A percentile compares a stretch with the other conserved stretches of the same genome.
phyloP scores from a whole-genome alignment of 2,113 vertebrate species.

The Pituophis catenifer region DNA sequence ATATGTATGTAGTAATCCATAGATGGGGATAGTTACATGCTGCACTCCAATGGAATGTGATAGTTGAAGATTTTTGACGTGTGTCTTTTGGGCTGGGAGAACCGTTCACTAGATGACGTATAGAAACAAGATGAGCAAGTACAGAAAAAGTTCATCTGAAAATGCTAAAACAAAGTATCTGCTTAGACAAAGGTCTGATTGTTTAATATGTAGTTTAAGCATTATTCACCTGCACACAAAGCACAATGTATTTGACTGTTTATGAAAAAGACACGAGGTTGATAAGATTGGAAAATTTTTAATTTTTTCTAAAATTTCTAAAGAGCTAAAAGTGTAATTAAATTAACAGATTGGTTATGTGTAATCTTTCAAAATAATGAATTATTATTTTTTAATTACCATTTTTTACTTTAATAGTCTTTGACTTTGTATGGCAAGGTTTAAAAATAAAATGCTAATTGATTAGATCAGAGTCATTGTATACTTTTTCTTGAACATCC shows the following conservation, averaged over 20 bases:
- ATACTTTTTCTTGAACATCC: not conserved
- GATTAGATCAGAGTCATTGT: not conserved
- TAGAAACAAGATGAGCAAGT: not conserved
- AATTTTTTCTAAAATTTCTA: not conserved
- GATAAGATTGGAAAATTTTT: not conserved
- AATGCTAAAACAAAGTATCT: not conserved
- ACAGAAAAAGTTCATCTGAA: not conserved
- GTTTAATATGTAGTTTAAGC: not conserved
- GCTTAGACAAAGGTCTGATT: not conserved
- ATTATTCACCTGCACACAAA: not conserved
- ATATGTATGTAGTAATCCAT: not conserved
- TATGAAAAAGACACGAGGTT: not conserved
- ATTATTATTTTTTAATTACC: not conserved
- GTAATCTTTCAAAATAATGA: not conserved
- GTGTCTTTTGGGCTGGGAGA: not conserved
- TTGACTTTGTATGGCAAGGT: not conserved
- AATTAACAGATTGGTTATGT: not conserved
- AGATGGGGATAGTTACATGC: not conserved
- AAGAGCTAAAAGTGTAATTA: not conserved
- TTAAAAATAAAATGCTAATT: not conserved
- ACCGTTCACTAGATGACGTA: not conserved
- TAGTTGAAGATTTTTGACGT: not conserved
- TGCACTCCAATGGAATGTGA: not conserved
- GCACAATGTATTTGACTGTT: not conserved
- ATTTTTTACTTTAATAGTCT: not conserved